phyloP scores from a whole-genome alignment of 2,888 invertebrate species.

The Aromia moschata region DNA sequence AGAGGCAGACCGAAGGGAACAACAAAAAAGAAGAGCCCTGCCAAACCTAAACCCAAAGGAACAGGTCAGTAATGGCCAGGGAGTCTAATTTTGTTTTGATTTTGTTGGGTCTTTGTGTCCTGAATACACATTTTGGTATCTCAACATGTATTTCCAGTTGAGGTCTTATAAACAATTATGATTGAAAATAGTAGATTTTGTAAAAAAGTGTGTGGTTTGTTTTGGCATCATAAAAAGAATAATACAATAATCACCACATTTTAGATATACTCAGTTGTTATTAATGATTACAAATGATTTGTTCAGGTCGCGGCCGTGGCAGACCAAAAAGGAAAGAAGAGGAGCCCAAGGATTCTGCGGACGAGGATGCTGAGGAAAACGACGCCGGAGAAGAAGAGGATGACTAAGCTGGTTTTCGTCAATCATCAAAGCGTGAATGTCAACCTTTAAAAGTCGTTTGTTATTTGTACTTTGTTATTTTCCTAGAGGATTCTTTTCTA shows the following conservation, averaged over 20 bases:
- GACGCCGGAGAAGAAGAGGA: conserved; percentile 58
- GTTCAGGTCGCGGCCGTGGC: conserved; percentile 58
- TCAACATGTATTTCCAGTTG: neutral
- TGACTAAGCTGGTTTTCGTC: conserved; percentile 52
- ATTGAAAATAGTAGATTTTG: no score
- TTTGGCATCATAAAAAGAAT: no score
- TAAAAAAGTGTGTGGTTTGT: no score
- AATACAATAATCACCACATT: no score
- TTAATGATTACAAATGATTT: no score
- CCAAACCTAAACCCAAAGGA: conserved; percentile 60
- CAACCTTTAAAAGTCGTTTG: conserved; percentile 23
- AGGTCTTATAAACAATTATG: no score
- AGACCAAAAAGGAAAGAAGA: conserved; percentile 63
- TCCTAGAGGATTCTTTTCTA: conserved; percentile 8
- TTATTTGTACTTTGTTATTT: conserved; percentile 17
- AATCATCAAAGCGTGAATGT: conserved; percentile 12
- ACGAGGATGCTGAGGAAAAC: conserved; percentile 61
- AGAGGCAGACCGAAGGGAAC: conserved; percentile 68
- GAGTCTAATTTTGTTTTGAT: conserved; percentile 6
- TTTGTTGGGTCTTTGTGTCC: neutral
- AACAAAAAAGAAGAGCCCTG: conserved; percentile 62
- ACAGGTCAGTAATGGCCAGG: no score
- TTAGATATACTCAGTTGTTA: no score
- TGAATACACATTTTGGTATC: neutral
- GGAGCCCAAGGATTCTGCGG: conserved; percentile 60